phyloP scores from a whole-genome alignment of 2,113 vertebrate species.

The Notarius quadriscutis region DNA sequence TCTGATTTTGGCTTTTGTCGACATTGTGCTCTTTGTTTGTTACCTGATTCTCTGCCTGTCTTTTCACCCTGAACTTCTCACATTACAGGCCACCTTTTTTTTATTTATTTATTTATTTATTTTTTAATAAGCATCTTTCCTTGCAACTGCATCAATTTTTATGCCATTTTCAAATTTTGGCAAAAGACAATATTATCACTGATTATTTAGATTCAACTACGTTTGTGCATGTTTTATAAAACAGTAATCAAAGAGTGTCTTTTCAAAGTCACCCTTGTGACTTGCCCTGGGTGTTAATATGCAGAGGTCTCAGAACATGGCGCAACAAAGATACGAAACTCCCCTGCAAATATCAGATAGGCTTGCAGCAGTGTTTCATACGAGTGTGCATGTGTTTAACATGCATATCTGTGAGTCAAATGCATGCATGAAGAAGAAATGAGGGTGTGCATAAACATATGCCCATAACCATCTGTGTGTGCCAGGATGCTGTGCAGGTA shows the following conservation, averaged over 20 bases:
- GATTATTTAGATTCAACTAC: background rate
- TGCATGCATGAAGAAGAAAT: background rate
- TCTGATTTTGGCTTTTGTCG: background rate
- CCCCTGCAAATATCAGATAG: background rate
- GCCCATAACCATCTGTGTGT: constrained; percentile 21
- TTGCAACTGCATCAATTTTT: background rate
- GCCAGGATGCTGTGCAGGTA: constrained; percentile 34
- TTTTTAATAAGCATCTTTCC: background rate
- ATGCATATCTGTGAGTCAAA: background rate
- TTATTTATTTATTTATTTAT: background rate
- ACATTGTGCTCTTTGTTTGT: background rate
- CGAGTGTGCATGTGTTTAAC: background rate
- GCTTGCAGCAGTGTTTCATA: background rate
- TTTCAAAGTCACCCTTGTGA: too few species aligned
- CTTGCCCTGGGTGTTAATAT: background rate
- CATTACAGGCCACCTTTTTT: background rate
- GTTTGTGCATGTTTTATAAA: background rate
- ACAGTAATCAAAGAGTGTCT: background rate
- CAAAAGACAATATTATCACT: background rate
- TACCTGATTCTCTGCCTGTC: background rate
- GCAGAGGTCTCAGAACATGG: background rate
- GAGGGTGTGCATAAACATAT: background rate
- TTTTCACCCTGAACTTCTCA: background rate
- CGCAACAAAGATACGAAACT: background rate
- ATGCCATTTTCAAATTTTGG: background rate